phyloP scores from a whole-genome alignment of 2,888 invertebrate genomes.

The Sycophila texana region DNA sequence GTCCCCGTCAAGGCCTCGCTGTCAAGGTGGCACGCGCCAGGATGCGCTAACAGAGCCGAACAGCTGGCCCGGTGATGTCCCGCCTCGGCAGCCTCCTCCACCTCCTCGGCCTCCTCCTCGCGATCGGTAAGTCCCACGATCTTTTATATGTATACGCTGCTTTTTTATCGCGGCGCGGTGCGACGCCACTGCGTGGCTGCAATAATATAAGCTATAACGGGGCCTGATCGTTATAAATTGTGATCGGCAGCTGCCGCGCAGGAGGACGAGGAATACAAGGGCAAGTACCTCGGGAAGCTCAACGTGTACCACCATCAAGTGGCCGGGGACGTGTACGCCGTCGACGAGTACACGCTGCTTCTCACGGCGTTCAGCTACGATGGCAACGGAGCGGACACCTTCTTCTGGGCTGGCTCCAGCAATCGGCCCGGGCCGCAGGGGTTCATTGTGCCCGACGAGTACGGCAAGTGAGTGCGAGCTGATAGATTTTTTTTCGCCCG shows the following conservation, averaged over 20 bases:
- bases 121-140: slow-evolving; percentile 31
- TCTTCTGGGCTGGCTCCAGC: slow-evolving; percentile 94
- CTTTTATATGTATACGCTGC: too few relatives aligned
- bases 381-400: slow-evolving; percentile 93
- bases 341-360: slow-evolving; percentile 89
- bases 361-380: slow-evolving; percentile 91
- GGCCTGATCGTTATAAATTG: slow-evolving; percentile 23
- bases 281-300: slow-evolving; percentile 88
- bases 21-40: too few relatives aligned
- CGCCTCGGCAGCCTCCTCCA: too few relatives aligned
- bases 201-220: too few relatives aligned
- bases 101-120: background rate
- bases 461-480: slow-evolving; percentile 83
- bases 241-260: slow-evolving; percentile 66
- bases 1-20: background rate
- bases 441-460: slow-evolving; percentile 92
- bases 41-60: too few relatives aligned
- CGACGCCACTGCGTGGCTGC: too few relatives aligned
- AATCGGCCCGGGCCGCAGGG: slow-evolving; percentile 93
- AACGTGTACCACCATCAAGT: slow-evolving; percentile 96
- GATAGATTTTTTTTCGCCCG: too few relatives aligned
- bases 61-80: too few relatives aligned
- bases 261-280: slow-evolving; percentile 84
- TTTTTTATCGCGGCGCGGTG: too few relatives aligned
- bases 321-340: slow-evolving; percentile 91